Evolutionary conservation across 2,888 invertebrate genomes (phyloP).

Genomic region (Limenitis camilla): DNA sequence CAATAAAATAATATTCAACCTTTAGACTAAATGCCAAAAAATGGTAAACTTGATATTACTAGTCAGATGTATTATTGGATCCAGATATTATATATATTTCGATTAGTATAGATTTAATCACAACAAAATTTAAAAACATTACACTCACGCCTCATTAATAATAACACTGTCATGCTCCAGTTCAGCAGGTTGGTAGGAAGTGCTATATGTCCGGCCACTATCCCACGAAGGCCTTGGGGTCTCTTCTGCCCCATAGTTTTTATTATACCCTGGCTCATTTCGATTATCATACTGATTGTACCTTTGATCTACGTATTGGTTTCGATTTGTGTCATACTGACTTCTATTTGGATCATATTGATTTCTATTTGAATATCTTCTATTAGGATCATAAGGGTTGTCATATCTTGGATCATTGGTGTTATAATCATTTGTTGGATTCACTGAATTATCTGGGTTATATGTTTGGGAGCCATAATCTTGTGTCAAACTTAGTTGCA

Average conservation of each 20-base stretch:
- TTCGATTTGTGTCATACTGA: slow-evolving; percentile 23
- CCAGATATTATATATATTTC: neutral
- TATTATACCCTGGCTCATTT: slow-evolving; percentile 33
- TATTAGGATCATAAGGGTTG: slow-evolving; percentile 56
- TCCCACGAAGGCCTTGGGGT: slow-evolving; percentile 54
- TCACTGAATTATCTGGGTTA: slow-evolving; percentile 48
- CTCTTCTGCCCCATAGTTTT: slow-evolving; percentile 43
- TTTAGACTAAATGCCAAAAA: too few relatives aligned
- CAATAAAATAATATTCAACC: too few relatives aligned
- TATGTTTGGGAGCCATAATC: slow-evolving; percentile 56
- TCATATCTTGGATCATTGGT: slow-evolving; percentile 49
- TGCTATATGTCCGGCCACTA: slow-evolving; percentile 38
- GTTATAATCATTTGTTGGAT: slow-evolving; percentile 55
- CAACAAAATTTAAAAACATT: neutral
- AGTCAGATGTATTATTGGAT: too few relatives aligned
- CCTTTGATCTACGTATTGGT: slow-evolving; percentile 37
- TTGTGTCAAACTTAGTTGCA: slow-evolving; percentile 47
- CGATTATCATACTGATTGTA: slow-evolving; percentile 41
- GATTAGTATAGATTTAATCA: neutral
- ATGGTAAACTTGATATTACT: too few relatives aligned
- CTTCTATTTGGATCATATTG: slow-evolving; percentile 31
- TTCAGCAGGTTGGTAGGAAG: slow-evolving; percentile 42
- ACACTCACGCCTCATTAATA: slow-evolving; percentile 73
- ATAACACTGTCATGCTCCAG: slow-evolving; percentile 67
- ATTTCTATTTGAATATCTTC: slow-evolving; percentile 38